phyloP scores from a whole-genome alignment of 2,888 invertebrate genomes.

The Chrysina gloriosa region DNA sequence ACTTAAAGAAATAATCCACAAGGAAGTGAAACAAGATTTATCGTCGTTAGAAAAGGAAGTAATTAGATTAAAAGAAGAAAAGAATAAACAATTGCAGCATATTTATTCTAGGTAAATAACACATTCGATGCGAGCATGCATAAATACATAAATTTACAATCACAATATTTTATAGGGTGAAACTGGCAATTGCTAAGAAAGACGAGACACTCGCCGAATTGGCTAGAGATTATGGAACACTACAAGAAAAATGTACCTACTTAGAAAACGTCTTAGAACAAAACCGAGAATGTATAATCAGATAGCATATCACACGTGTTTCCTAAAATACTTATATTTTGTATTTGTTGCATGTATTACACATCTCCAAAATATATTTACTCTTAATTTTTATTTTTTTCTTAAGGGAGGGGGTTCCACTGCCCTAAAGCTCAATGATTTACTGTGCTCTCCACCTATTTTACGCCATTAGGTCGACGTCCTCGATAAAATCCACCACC shows the following conservation, averaged over 20 bases:
- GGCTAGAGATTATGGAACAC: conserved; percentile 76
- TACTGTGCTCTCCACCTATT: too few relatives aligned
- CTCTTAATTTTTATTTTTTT: too few relatives aligned
- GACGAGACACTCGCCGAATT: conserved; percentile 80
- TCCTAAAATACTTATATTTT: too few relatives aligned
- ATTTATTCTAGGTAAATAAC: conserved; percentile 78
- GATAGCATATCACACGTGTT: too few relatives aligned
- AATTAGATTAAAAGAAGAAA: conserved; percentile 69
- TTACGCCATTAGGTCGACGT: too few relatives aligned
- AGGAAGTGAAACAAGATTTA: conserved; percentile 73
- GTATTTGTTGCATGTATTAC: too few relatives aligned
- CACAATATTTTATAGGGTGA: conserved; percentile 77
- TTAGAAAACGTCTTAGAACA: conserved; percentile 82
- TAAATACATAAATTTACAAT: too few relatives aligned
- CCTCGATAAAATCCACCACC: too few relatives aligned
- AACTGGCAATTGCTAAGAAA: conserved; percentile 83
- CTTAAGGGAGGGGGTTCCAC: too few relatives aligned
- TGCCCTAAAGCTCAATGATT: too few relatives aligned
- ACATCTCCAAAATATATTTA: too few relatives aligned
- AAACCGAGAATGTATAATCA: conserved; percentile 75
- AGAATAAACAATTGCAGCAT: conserved; percentile 82
- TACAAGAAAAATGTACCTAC: conserved; percentile 78
- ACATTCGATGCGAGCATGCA: background rate
- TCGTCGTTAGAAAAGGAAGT: conserved; percentile 73
- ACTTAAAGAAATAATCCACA: conserved; percentile 71